Base-by-base conservation (phyloP, 2,888 invertebrate species). In the Eupithecia centaureata region DNA sequence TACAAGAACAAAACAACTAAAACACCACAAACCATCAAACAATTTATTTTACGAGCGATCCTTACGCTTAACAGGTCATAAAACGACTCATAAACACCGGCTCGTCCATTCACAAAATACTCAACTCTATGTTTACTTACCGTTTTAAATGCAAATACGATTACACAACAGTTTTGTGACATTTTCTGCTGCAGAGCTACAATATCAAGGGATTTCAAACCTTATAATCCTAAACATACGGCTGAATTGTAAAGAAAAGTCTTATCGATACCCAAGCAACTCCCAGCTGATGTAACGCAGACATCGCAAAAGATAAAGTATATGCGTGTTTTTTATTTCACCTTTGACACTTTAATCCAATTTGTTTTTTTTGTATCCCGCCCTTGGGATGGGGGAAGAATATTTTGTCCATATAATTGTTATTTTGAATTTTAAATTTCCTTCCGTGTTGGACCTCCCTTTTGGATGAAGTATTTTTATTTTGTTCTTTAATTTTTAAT, bases 301-400 rank as follows among this genome's bases (percentile, higher is more conserved):
- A 89, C 87, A 83, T 85, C 78, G 85, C 83, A 76, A 77, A 84
- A 86, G 82, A 88, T 86, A 86, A 86, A 88, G 83, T 86, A 87
- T 87, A 86, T 82, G 73, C 85, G 80, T 81, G 77, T 90, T 92
- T 92, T 92, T 92, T 92, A 91, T 92, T 90, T 91, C 88, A 92
- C 91, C 92, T 93, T 92, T 93, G 92, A 92, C 92, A 92, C 85
- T 92, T 91, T 92, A 92, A 93, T 93, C 92, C 90, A 92, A 92
- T 93, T 93, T 92, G 90, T 91, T 92, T 57, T 90, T 83, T 87
- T 89, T 88, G 83, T 85, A 91, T 88, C 78, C 82, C 80, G 79
- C 93, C 89, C 92, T 74, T 73, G 92, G 91, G 93, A 92, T 78
- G 74, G 88, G 91, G 91, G 88, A 86, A 86, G 84, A 86, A 76